A percentile compares a stretch with the other conserved stretches of the same genome.
These are phyloP conservation scores for Ochropacha duplaris DNA, from an alignment of 2,888 invertebrate genomes.

Conservation along the genomic window DNA sequence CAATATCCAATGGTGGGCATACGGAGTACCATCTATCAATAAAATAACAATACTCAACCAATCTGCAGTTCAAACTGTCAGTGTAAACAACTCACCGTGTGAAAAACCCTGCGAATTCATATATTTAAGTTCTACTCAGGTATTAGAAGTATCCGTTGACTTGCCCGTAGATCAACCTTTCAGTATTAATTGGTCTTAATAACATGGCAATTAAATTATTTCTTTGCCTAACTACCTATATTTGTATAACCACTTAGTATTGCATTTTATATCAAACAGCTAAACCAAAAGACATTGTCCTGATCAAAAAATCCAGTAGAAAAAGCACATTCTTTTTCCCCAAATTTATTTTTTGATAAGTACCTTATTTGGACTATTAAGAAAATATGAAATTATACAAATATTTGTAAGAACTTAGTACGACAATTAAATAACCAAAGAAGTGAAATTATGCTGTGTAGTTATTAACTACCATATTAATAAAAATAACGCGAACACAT, in stretches of 20 bases:
- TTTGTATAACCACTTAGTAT: too few relatives aligned
- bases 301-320: too few relatives aligned
- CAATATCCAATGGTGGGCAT: constrained; percentile 71
- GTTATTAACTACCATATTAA: constrained; percentile 52
- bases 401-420: constrained; percentile 30
- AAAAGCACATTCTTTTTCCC: too few relatives aligned
- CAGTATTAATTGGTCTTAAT: constrained; percentile 53
- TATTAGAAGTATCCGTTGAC: constrained; percentile 54
- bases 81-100: constrained; percentile 50
- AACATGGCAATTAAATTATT: too few relatives aligned
- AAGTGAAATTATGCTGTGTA: constrained; percentile 35
- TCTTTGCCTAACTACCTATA: too few relatives aligned
- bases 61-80: constrained; percentile 45
- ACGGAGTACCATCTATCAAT: constrained; percentile 66
- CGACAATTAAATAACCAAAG: too few relatives aligned
- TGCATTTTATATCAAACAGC: too few relatives aligned
- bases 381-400: not conserved
- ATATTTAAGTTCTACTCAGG: constrained; percentile 44
- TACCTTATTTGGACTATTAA: too few relatives aligned
- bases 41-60: constrained; percentile 54
- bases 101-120: constrained; percentile 49
- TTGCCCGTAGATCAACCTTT: constrained; percentile 62
- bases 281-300: too few relatives aligned
- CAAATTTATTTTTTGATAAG: too few relatives aligned
- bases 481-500: constrained; percentile 45